Evolutionary conservation across 2,797 vertebrate genomes (phyloP), one percentile per base, ranked within the genome.

Genomic region (Poecile montanus): DNA sequence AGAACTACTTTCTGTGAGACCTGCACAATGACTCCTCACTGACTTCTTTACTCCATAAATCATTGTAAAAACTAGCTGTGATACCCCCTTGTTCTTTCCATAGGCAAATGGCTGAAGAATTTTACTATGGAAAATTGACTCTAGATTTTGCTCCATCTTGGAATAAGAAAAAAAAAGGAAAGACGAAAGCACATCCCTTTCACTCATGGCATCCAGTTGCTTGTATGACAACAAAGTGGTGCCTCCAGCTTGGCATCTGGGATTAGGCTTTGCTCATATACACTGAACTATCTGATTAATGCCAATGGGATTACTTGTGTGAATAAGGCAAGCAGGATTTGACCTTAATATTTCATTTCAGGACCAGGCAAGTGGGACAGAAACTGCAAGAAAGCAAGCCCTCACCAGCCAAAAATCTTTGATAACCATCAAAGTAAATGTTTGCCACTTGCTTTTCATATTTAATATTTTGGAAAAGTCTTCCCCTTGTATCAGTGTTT

Each of bases 281-380:
- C 88, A 84, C 58, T 75, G 88, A 94, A 16, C 86, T 93, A 65
- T 82, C 80, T 89, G 91, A 94, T 96, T 95, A 96, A 72, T 88
- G 40, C 62, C 78, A 88, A 65, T 57, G 45, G 58, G 91, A 79
- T 90, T 96, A 93, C 70, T 76, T 45, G 54, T 85, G 85, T 86
- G 82, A 84, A 93, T 66, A 97, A 91, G 82, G 70, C 88, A 94
- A 96, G 83, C 72, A 88, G 92, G 87, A 94, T 71, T 95, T 95
- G 95, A 96, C 95, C 91, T 95, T 78, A 85, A 94, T 93, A 93
- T 93, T 76, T 92, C 57, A 30, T 89, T 92, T 85, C 44, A 54
- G 78, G 57, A 83, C 40, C n/a, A 62, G 42, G 56, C 21, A 94
- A 90, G 19, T 34, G 57, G 45, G 47, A 56, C 70, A 90, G 36